Percentiles rank a stretch among this genome's conserved stretches.
phyloP scores from a whole-genome alignment of 2,113 vertebrate genomes.

The Muntiacus muntjak region DNA sequence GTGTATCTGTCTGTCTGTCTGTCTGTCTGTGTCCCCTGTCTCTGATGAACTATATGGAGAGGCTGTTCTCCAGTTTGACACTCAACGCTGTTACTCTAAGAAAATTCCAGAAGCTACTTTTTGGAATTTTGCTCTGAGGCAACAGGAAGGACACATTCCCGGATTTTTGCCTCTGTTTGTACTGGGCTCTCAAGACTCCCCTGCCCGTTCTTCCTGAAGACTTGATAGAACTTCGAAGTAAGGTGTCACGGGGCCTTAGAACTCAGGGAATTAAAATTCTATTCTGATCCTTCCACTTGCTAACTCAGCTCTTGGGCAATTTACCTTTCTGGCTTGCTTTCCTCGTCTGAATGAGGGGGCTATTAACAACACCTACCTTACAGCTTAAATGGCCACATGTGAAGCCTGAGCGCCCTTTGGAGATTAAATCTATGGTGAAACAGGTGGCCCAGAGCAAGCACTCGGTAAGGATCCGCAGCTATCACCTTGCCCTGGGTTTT shows the following conservation, averaged over 20 bases:
- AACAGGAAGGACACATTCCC: neutral
- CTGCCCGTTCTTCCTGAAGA: neutral
- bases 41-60: neutral
- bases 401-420: neutral
- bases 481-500: neutral
- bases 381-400: neutral
- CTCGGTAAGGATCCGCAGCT: neutral
- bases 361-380: neutral
- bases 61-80: neutral
- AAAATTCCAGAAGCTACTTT: neutral
- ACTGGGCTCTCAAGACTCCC: neutral
- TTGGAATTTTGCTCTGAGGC: neutral
- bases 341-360: neutral
- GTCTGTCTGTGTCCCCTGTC: neutral
- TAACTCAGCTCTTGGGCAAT: neutral
- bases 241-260: neutral
- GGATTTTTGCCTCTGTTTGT: neutral
- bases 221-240: neutral
- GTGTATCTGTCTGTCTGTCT: fast-evolving
- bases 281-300: neutral
- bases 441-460: neutral
- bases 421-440: neutral
- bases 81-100: neutral
- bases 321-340: neutral
- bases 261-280: neutral